Base-by-base conservation (phyloP, 1,140 invertebrate species). In the Drosophila paulistorum region DNA sequence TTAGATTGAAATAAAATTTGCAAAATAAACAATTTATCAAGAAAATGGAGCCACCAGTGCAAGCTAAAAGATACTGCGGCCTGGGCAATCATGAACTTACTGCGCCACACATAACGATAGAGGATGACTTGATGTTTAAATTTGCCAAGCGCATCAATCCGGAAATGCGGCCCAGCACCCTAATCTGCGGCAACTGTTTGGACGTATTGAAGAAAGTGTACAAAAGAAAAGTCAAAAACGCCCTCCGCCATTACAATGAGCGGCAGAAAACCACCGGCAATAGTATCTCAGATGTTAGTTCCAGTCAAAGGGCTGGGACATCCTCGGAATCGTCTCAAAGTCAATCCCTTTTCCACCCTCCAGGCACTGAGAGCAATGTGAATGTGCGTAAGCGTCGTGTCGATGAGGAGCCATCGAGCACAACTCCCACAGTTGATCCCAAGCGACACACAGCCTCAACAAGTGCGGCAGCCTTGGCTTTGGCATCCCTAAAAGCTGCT, bases 271-370 rank as follows among this genome's bases (percentile, higher is more conserved):
- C 0, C 2, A 37, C 13, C 11, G 7, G 0, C 42, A 42, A 37
- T 0, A 68, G 68, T 4, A 30, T 83, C 9, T 80, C 83, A 6
- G 77, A 87, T 35, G 54, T 69, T 0, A 80, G 74, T 17, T 55
- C 55, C n/a, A 89, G 66, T 39, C 79, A 84, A 37, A 63, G 30
- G 0, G 4, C 20, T 9, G 62, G 14, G 0, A 63, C 20, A n/a
- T 17, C 35, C 2, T 66, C 69, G 0, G 55, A 59, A 14, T 37
- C 63, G 30, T 30, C 5, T 14, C n/a, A 41, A 2, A 23, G 45
- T 23, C 45, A 51, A 3, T 23, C 33, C 3, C 57, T 11, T 6
- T 30, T 30, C 0, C 33, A 2, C 9, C 9, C 10, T 2, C 45
- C 45, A 30, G 30, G 30, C 9, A 7, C 45, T 48, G 7, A 9